phyloP scores from a whole-genome alignment of 2,797 vertebrate species.

The Spinibarbus caldwelli region DNA sequence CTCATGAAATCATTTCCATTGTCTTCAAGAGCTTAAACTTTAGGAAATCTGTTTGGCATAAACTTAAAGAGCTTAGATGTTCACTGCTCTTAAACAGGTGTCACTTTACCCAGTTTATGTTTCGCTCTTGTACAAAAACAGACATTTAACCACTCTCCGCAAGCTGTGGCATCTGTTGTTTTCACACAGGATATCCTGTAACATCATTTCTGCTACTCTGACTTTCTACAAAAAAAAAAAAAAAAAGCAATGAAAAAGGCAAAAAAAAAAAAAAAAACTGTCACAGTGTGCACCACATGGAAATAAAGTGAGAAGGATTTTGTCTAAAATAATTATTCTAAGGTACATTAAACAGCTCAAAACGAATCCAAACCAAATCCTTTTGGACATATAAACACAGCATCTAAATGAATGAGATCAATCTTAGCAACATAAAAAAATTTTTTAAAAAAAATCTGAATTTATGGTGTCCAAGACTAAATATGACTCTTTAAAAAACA shows the following conservation, averaged over 20 bases:
- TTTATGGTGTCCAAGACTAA: neutral
- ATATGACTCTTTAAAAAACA: neutral
- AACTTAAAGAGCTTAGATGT: neutral
- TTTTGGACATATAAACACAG: neutral
- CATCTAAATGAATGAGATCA: neutral
- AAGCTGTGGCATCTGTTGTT: constrained; percentile 33
- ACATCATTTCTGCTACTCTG: constrained; percentile 51
- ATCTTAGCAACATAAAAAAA: neutral
- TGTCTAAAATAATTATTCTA: neutral
- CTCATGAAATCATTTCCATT: constrained; percentile 33
- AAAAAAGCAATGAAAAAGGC: constrained; percentile 14
- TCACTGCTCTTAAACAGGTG: constrained; percentile 13
- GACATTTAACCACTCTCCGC: constrained; percentile 23
- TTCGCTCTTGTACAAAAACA: constrained; percentile 15
- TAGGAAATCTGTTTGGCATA: neutral
- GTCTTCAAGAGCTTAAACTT: constrained; percentile 21
- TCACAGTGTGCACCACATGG: constrained; percentile 17
- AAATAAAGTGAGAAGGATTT: neutral
- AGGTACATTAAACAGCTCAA: neutral
- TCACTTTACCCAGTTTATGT: neutral
- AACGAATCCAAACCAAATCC: neutral
- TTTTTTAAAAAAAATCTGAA: no score
- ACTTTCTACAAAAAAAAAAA: constrained; percentile 35
- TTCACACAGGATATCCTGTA: constrained; percentile 63
- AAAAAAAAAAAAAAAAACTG: no score